Conservation (phyloP, 2,113 vertebrate genomes). For the Anser brachyrhynchus region DNA sequence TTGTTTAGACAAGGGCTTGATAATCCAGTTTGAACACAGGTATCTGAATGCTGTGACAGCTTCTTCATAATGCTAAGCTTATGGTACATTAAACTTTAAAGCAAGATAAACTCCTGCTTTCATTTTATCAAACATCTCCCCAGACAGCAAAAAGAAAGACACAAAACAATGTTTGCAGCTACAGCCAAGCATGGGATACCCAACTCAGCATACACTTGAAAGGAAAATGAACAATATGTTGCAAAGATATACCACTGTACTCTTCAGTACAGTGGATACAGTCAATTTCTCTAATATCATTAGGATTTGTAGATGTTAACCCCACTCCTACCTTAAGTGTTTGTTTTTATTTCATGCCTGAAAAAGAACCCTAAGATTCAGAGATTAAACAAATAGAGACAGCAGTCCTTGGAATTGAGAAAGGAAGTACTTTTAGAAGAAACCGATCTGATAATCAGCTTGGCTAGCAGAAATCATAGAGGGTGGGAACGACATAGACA, state of each 20-base stretch:
- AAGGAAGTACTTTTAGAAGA: background rate
- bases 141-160: conserved; percentile 63
- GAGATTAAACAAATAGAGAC: background rate
- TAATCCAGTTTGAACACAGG: conserved; percentile 67
- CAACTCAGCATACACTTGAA: conserved; percentile 35
- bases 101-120: conserved; percentile 63
- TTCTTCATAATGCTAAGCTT: conserved; percentile 67
- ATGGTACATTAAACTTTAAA: conserved; percentile 76
- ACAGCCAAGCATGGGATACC: conserved; percentile 32
- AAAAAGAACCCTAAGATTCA: background rate
- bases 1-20: conserved; percentile 71
- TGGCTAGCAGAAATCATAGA: background rate
- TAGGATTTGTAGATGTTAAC: conserved; percentile 46
- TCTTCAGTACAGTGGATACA: background rate
- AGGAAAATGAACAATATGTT: conserved; percentile 55
- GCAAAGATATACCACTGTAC: background rate
- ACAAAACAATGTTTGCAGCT: conserved; percentile 52
- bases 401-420: background rate
- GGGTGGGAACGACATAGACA: background rate
- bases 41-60: conserved; percentile 65
- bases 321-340: conserved; percentile 7
- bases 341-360: conserved; percentile 11
- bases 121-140: conserved; percentile 60
- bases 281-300: background rate
- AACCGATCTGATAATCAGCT: background rate